Evolutionary conservation across 2,888 invertebrate species (phyloP), one percentile per base, ranked within the genome.

Genomic region (Cryptus viduatorius): DNA sequence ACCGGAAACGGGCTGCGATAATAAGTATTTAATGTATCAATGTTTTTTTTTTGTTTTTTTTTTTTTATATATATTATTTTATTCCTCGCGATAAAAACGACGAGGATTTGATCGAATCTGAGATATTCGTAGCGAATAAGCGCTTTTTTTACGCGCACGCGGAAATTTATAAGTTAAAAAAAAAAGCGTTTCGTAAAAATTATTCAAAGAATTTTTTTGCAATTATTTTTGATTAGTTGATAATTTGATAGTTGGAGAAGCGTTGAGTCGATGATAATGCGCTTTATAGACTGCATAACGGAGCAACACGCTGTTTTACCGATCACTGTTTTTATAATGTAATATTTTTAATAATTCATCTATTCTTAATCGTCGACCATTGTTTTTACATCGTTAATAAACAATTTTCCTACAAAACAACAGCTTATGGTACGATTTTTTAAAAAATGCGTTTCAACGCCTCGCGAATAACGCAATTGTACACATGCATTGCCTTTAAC

Each of bases 381-480:
- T 90, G 89, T 89, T 90, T 90, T 86, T 87, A 83, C 86, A 48
- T 82, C 24, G 79, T 67, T 83, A 89, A 89, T 87, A 88, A 89
- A 89, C 87, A 88, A 88, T 86, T 83, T 89, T 86, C 82, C 42
- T 59, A 59, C 12, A 59, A 31, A 12, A 50, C 0, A 65, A 61
- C 16, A 5, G 3, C 42, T 1, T 68, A 12, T n/a, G 12, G 37
- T 50, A 61, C 24, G 1, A 64, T 48, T 31, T 53, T n/a, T 53
- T n/a, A n/a, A n/a, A n/a, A n/a, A n/a, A n/a, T n/a, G n/a, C n/a
- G n/a, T n/a, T n/a, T n/a, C n/a, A n/a, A n/a, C n/a, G n/a, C n/a
- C n/a, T n/a, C n/a, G n/a, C n/a, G n/a, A n/a, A n/a, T n/a, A n/a
- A n/a, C n/a, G n/a, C n/a, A n/a, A n/a, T n/a, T n/a, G n/a, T n/a